Conservation (phyloP, 64 coral and sea anemone genomes). For the Exaiptasia diaphana region DNA sequence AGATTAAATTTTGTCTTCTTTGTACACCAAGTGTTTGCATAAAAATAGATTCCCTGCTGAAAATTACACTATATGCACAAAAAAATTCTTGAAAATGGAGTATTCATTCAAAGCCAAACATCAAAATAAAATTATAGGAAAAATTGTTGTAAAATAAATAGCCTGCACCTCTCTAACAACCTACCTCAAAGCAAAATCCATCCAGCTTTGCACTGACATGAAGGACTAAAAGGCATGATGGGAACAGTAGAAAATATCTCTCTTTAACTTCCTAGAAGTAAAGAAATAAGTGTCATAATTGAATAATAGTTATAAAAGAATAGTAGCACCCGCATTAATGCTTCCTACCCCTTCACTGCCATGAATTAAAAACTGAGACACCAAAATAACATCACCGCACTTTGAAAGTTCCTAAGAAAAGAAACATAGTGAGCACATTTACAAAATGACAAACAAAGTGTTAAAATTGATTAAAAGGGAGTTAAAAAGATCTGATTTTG, state of each 20-base stretch:
- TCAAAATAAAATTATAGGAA: too few species aligned
- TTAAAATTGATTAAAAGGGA: too few species aligned
- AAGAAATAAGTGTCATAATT: not conserved
- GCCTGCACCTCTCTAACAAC: not conserved
- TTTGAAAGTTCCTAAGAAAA: slow-evolving; percentile 79
- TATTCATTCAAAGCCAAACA: too few species aligned
- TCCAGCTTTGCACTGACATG: slow-evolving; percentile 90
- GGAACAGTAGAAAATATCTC: slow-evolving; percentile 89
- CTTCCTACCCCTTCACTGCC: slow-evolving; percentile 80
- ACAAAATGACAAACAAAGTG: not conserved
- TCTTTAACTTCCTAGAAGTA: slow-evolving; percentile 87
- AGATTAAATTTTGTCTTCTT: too few species aligned
- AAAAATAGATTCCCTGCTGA: too few species aligned
- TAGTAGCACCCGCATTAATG: not conserved
- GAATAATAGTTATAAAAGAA: not conserved
- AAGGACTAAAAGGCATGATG: slow-evolving; percentile 68
- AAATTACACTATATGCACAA: too few species aligned
- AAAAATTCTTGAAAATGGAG: too few species aligned
- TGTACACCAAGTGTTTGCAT: too few species aligned
- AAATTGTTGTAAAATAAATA: too few species aligned
- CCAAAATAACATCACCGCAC: slow-evolving; percentile 86
- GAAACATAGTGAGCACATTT: not conserved
- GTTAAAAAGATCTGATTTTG: too few species aligned
- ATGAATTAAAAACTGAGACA: slow-evolving; percentile 96
- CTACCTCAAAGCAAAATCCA: slow-evolving; percentile 96